Base-by-base conservation (phyloP, 2,113 vertebrate genomes). In the Coptodon bakossiorum region DNA sequence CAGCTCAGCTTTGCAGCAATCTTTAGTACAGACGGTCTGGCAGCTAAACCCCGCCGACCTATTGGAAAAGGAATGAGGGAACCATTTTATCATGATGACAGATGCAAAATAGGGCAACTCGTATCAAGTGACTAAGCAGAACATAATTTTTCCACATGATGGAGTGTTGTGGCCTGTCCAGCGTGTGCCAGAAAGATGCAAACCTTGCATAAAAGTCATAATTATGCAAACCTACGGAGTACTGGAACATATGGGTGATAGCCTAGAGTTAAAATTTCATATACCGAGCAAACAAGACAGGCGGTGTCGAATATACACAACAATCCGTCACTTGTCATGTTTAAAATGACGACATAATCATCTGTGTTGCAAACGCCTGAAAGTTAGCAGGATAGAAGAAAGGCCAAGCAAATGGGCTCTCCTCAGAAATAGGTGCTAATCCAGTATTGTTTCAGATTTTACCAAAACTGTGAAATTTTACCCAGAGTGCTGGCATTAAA, bases 51-150 rank as follows among this genome's bases (percentile, higher is more conserved):
- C 36, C 14, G 1, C 10, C 16, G 4, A 40, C 61, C 57, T 76
- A 80, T 22, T 90, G 88, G 34, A 85, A 54, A 48, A 50, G 48
- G 76, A 88, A 43, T 36, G 34, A 36, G 84, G 54, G 34, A 88
- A 27, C 90, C 24, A 68, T 86, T 83, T 82, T 61, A 82, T 83
- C 82, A 88, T 13, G 43, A 88, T 68, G 83, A 89, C 84, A 73
- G 87, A 86, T n/a, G 45, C 19, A 83, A 66, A 88, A 82, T 52
- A 90, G 53, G 40, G 52, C 89, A 90, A 93, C 85, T 86, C 34
- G 50, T 86, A 81, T 82, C 89, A 90, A 76, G 88, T 88, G 83
- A 89, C 78, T 63, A 54, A 73, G 90, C 86, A 89, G 80, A 87
- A 85, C 81, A 81, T 90, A 43, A 80, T 89, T 84, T 82, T 83